Percentiles rank a stretch among this genome's conserved stretches.
Evolutionary conservation across 2,797 vertebrate genomes (phyloP).

Genomic region (Sebastes trivittatus): DNA sequence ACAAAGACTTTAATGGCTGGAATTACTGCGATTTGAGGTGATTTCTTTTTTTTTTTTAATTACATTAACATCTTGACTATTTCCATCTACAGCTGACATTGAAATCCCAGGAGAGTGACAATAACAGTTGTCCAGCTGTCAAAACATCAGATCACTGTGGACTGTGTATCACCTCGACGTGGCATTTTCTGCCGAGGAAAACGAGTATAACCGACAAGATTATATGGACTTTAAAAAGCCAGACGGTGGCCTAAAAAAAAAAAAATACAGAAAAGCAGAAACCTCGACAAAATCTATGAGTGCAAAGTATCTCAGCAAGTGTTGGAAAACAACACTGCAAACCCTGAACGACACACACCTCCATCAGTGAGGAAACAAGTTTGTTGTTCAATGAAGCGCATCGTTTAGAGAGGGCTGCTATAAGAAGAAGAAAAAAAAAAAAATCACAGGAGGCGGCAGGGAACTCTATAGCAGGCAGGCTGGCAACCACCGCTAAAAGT

Average conservation of each 20-base stretch:
- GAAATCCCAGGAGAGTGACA: neutral
- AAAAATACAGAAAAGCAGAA: neutral
- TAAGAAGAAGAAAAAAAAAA: neutral
- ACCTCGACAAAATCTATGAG: neutral
- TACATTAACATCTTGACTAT: neutral
- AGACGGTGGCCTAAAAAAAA: neutral
- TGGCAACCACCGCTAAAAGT: neutral
- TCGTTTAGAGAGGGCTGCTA: neutral
- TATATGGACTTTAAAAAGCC: neutral
- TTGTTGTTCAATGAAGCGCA: constrained; percentile 5
- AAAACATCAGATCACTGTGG: neutral
- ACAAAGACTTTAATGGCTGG: neutral
- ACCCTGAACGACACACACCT: neutral
- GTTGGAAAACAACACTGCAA: neutral
- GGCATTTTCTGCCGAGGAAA: neutral
- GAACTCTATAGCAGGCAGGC: neutral
- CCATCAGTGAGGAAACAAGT: constrained; percentile 26
- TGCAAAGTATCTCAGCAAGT: neutral
- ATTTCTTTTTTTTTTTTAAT: neutral
- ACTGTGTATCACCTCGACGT: neutral
- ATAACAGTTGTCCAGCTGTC: neutral
- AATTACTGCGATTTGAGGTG: neutral
- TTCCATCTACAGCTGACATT: neutral
- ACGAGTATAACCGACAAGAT: neutral
- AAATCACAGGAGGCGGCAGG: neutral